Evolutionary conservation across 2,888 invertebrate species (phyloP), one percentile per base, ranked within the genome.

Genomic region (Steromphala cineraria): DNA sequence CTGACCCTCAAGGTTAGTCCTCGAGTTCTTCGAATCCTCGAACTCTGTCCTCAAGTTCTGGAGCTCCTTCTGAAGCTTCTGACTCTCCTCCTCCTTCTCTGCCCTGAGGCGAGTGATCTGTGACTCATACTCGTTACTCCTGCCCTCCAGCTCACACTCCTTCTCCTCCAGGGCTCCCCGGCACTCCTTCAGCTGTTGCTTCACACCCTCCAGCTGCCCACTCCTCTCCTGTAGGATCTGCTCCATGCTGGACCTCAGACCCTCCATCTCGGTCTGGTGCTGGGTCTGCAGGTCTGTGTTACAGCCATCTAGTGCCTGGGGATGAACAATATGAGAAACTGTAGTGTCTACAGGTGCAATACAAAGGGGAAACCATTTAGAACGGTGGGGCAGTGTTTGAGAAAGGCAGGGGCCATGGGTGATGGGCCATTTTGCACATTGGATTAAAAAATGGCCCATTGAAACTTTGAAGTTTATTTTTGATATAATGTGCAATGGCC

Each of bases 161-260:
- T 87, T 87, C 7, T 82, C 81, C 5, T 83, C 78, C 62, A 90
- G 53, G 1, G 85, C 84, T 31, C 81, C 81, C 55, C 79, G 79
- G 19, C 81, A 56, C 19, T 84, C 82, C 36, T 76, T 81, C 24
- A 89, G 80, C 21, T 86, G 71, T 76, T 78, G 24, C 67, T 82
- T 81, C 4, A 86, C 80, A 10, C 80, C 80, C 31, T 90, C 90
- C 17, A 88, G 80, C 83, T 82, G 87, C 67, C 75, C 83, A 24
- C 83, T 86, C 67, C 88, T 89, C 53, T 91, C 91, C 24, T 86
- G 81, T 19, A 90, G 75, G 75, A 87, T 67, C 74, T 88, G 85
- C 24, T 91, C 88, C 17, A 87, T 82, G 56, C 87, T 85, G 0
- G 80, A 67, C 75, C 89, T 89, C 53, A 89, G 53, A 13, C 84